Evolutionary conservation across 2,797 vertebrate genomes (phyloP).

Genomic region (Cephalopachus bancanus): DNA sequence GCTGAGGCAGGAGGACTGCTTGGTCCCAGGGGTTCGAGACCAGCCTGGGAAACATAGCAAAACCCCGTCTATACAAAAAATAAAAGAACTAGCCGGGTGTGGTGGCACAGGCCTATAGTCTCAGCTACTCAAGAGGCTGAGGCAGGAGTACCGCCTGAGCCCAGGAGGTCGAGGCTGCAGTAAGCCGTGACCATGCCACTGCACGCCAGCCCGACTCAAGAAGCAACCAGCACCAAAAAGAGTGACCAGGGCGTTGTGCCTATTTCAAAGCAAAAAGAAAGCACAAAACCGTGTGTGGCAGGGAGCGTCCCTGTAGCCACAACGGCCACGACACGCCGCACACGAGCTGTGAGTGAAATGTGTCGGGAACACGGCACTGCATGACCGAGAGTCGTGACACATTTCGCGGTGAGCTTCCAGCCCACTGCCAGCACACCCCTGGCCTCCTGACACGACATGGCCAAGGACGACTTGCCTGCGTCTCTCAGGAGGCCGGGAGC

Average conservation of each 20-base stretch:
- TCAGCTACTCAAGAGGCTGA: background rate
- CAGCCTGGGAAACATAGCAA: background rate
- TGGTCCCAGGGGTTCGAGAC: background rate
- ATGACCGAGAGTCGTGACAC: background rate
- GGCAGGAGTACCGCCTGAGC: background rate
- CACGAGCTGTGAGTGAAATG: background rate
- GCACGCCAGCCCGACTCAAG: background rate
- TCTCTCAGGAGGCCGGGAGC: background rate
- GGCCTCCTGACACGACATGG: background rate
- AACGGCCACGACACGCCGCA: background rate
- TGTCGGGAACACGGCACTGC: background rate
- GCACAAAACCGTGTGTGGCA: background rate
- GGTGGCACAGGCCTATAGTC: background rate
- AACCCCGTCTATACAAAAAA: background rate
- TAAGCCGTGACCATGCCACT: background rate
- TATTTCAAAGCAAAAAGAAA: conserved; percentile 22
- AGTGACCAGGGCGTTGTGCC: background rate
- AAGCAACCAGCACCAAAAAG: background rate
- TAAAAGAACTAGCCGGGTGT: background rate
- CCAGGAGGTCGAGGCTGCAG: background rate
- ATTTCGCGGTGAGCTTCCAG: background rate
- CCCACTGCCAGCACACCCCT: background rate
- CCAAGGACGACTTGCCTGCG: conserved; percentile 27
- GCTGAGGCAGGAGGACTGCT: background rate
- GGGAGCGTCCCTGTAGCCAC: background rate